Evolutionary conservation across 2,113 vertebrate species (phyloP), one percentile per base, ranked within the genome.

Genomic region (Heteronetta atricapilla): DNA sequence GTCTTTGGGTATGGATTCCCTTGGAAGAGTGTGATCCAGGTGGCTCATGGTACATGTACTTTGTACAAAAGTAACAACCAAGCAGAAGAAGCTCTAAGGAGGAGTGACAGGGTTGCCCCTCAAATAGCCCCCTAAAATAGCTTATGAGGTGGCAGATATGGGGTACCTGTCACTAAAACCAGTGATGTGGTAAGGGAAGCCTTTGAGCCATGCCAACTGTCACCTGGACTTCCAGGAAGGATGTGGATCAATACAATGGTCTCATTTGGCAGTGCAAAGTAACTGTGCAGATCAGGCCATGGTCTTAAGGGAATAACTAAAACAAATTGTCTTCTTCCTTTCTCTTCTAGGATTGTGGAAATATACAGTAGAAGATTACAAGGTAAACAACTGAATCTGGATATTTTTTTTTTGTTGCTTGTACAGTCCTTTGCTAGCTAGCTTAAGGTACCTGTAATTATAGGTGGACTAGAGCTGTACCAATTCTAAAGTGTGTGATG

Each of bases 311-410:
- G 34, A 69, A 19, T 72, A 75, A 68, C 14, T 34, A 0, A 63
- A 66, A 79, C 6, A 8, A 50, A 3, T 5, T 62, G 11, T 40
- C n/a, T 66, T 70, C 94, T 81, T 34, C n/a, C 31, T 89, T 63
- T 86, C 82, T 96, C 63, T 90, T 96, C 78, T 84, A 99, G 99
- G 98, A 99, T 99, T 6, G 99, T 99, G 95, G 99, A 99, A 98
- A 99, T 99, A 91, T 99, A 99, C 97, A 99, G 99, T 72, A 98
- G 99, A 94, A 98, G 99, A 97, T 97, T 99, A 86, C 99, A 99
- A 98, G 99, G 99, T 99, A 98, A 97, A 64, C 23, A 20, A 19
- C 12, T 4, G 3, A 9, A 20, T 34, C 74, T 52, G 50, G 46
- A 22, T n/a, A n/a, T n/a, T n/a, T 11, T 48, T 63, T n/a, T 28